Percentiles rank a stretch among this genome's conserved stretches.
Conservation (phyloP, 2,888 invertebrate species). For the Chromoteleia sp. region DNA sequence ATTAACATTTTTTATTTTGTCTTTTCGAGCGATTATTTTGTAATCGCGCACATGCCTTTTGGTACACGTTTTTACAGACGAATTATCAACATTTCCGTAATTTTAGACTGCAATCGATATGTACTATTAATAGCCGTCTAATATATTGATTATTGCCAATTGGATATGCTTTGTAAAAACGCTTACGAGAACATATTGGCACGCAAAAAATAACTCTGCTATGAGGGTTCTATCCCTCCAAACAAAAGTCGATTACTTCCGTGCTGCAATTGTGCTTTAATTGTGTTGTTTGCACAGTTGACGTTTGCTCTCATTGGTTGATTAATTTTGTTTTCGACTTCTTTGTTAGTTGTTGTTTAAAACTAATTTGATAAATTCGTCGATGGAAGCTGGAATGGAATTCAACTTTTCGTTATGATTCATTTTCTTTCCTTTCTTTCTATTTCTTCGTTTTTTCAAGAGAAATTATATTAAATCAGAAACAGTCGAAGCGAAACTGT, state of each 20-base stretch:
- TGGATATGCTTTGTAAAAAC: constrained; percentile 29
- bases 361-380: no score
- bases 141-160: constrained; percentile 37
- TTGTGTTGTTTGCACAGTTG: no score
- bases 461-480: not conserved
- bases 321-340: no score
- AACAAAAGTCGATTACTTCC: not conserved
- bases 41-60: not conserved
- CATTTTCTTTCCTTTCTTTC: no score
- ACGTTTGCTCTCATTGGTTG: no score
- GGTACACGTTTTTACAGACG: not conserved
- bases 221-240: not conserved
- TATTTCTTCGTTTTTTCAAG: no score
- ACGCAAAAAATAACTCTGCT: not conserved
- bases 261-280: no score
- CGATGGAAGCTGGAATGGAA: no score
- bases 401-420: no score
- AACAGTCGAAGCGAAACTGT: constrained; percentile 1
- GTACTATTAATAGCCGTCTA: constrained; percentile 26
- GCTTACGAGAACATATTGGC: constrained; percentile 14
- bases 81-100: constrained; percentile 14
- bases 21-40: no score
- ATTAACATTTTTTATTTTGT: not conserved
- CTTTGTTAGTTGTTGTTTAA: no score
- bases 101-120: constrained; percentile 26